Conservation (phyloP, 2,888 invertebrate genomes). For the Noctua fimbriata region DNA sequence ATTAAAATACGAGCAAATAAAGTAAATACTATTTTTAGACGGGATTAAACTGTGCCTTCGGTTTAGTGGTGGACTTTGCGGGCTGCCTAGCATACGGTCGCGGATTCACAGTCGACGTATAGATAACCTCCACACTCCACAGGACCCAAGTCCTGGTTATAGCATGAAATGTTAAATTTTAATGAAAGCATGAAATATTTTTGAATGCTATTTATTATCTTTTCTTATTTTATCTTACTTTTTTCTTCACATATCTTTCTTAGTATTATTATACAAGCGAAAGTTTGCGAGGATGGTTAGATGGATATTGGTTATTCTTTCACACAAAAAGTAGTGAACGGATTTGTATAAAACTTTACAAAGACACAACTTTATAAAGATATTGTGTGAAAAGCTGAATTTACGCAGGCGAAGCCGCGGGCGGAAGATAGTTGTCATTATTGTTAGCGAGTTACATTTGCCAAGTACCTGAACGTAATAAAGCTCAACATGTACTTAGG, state of each 20-base stretch:
- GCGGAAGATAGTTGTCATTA: neutral
- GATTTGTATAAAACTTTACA: neutral
- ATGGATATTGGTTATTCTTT: neutral
- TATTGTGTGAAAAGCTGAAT: neutral
- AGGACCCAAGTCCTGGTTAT: neutral
- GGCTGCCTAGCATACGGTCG: neutral
- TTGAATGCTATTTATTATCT: neutral
- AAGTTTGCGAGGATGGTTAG: neutral
- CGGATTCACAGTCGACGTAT: neutral
- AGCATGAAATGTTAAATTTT: neutral
- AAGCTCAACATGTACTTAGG: neutral
- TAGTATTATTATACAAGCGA: neutral
- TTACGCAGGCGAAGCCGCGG: neutral
- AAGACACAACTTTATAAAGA: neutral
- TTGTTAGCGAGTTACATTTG: neutral
- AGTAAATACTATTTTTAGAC: slow-evolving; percentile 14
- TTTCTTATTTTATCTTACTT: neutral
- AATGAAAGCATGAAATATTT: neutral
- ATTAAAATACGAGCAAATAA: slow-evolving; percentile 21
- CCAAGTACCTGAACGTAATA: neutral
- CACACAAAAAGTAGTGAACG: neutral
- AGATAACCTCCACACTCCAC: neutral
- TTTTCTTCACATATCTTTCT: neutral
- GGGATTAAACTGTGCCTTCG: neutral
- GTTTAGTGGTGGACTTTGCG: neutral